A percentile compares a stretch with the other conserved stretches of the same genome.
These are phyloP conservation scores for Magallana angulata DNA, from an alignment of 1,140 invertebrate species.

Conservation along the genomic window DNA sequence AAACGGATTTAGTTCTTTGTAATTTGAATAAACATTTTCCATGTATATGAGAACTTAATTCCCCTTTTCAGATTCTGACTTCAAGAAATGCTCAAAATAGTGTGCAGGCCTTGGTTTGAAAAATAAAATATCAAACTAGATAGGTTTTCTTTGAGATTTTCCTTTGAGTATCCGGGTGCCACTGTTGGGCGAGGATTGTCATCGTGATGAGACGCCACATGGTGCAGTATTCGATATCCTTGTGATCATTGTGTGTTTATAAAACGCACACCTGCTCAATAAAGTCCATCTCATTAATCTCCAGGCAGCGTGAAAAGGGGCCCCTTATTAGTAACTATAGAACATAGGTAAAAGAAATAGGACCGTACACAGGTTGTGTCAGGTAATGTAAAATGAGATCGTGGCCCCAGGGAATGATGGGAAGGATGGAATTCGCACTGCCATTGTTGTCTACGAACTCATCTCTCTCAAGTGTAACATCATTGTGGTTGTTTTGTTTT, in stretches of 20 bases:
- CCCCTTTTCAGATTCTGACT: too few relatives aligned
- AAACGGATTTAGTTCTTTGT: too few relatives aligned
- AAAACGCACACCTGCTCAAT: constrained; percentile 4
- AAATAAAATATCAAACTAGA: background rate
- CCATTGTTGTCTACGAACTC: background rate
- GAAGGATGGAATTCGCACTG: background rate
- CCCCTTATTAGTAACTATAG: constrained; percentile 19
- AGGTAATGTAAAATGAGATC: background rate
- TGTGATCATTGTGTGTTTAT: background rate
- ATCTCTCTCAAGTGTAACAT: background rate
- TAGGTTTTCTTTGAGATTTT: background rate
- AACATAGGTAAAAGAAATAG: constrained; percentile 7
- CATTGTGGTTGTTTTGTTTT: background rate
- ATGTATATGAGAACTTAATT: too few relatives aligned
- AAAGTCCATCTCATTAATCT: constrained; percentile 2
- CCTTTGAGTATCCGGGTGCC: background rate
- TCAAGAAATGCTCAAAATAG: too few relatives aligned
- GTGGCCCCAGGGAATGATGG: too few relatives aligned
- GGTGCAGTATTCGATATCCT: constrained; percentile 6
- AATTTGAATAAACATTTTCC: too few relatives aligned
- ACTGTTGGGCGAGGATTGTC: background rate
- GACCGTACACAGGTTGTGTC: background rate
- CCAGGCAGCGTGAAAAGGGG: background rate
- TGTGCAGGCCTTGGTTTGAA: background rate
- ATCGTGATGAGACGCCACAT: background rate